Evolutionary conservation across 2,888 invertebrate genomes (phyloP), one percentile per base, ranked within the genome.

Genomic region (Pocota personata): DNA sequence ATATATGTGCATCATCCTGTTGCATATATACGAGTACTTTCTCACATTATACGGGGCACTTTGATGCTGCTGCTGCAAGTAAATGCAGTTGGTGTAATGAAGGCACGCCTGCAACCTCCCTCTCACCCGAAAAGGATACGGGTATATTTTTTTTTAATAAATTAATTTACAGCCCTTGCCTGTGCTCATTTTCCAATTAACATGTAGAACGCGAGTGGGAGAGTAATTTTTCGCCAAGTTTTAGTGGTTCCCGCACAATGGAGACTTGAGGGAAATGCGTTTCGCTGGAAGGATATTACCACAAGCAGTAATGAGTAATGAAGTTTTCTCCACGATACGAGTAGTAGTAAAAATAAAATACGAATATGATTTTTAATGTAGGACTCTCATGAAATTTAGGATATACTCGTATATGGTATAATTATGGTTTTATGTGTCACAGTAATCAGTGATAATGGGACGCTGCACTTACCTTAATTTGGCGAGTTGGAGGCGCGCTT

Each of bases 21-120:
- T 55, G 32, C 57, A 35, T 19, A 24, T 24, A n/a, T n/a, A n/a
- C n/a, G n/a, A n/a, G n/a, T n/a, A 52, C 52, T 73, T 73, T 55
- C 32, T 57, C 21, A 14, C 24, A 62, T 40, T 19, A 10, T 12
- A 58, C 21, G 35, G 72, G 48, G 60, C 72, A 48, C 27, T n/a
- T 24, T 58, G 46, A 30, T 46, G 32, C 10, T 8, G 35, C 48
- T 48, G 24, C 48, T 57, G 14, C 24, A 37, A 64, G 71, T 72
- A 30, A 32, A 50, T 73, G 80, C 76, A 75, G 82, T 82, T 82
- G 75, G 82, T 55, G 57, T 75, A 30, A 82, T 76, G 62, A 82
- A 27, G 57, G 32, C n/a, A 30, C 21, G 35, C 35, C 35, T 46
- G 50, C 43, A 2, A 32, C 27, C 46, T 19, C 6, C 12, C 21